Base-by-base conservation (phyloP, 2,113 vertebrate genomes). In the Melanerpes formicivorus region DNA sequence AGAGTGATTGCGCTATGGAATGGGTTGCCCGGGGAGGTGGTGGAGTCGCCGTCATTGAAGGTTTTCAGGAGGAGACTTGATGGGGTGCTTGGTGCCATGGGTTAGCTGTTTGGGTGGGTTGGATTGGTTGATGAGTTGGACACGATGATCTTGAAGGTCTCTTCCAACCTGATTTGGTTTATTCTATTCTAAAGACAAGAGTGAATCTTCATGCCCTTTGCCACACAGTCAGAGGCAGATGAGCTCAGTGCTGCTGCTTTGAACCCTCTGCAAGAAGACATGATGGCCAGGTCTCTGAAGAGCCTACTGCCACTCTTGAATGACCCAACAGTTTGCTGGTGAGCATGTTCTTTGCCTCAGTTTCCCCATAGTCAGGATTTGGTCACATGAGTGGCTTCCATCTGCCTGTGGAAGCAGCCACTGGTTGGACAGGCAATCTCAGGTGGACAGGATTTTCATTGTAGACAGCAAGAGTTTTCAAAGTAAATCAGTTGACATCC, bases 401-500 rank as follows among this genome's bases (percentile, higher is more conserved):
- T 55, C 73, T 90, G 46, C 54, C 21, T 15, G 8, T 48, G 48
- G 40, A 85, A 81, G 22, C 11, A 54, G 55, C 26, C 37, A 48
- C 27, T 67, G n/a, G 21, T 29, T 83, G 60, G 60, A 93, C 70
- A 63, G 44, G 7, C 32, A 87, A 26, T 34, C 15, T 88, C 60
- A 60, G 30, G 44, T 75, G 44, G 73, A 34, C 18, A 63, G 37
- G 15, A 48, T 88, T 86, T 76, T 77, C 52, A 83, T 42, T 46
- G 56, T 32, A 91, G 46, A 23, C n/a, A 91, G 60, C 18, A 76
- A 23, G 46, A 77, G 10, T 89, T 95, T 92, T 95, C 79, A 76
- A 87, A 82, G 58, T 74, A 96, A 96, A 65, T 72, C 34, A 55
- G 42, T 93, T 95, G 90, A 91, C 89, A 90, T 90, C 46, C 65